Percentiles rank a stretch among this genome's conserved stretches.
Evolutionary conservation across 2,888 invertebrate genomes (phyloP).

Genomic region (Drosophila subquinaria): DNA sequence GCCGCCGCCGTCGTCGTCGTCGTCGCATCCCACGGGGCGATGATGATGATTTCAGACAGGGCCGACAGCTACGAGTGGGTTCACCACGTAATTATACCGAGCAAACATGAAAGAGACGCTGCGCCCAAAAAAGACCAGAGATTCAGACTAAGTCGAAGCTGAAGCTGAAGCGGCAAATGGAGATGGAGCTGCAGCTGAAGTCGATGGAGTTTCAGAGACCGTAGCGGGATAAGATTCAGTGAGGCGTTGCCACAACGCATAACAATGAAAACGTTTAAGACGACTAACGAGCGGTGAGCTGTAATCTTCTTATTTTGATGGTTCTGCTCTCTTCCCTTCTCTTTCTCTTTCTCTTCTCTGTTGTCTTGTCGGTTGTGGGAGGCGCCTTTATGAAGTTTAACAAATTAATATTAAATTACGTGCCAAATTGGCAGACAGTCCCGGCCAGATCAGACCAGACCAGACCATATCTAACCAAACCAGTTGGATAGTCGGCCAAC

Average conservation of each 20-base stretch:
- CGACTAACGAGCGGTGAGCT: slow-evolving; percentile 76
- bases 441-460: not conserved
- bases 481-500: slow-evolving; percentile 17
- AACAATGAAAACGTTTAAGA: slow-evolving; percentile 81
- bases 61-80: slow-evolving; percentile 51
- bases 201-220: slow-evolving; percentile 1
- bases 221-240: slow-evolving; percentile 32
- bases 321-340: not conserved
- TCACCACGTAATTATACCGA: slow-evolving; percentile 74
- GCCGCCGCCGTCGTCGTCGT: not conserved
- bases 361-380: slow-evolving; percentile 51
- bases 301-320: slow-evolving; percentile 60
- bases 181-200: not conserved
- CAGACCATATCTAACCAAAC: too few relatives aligned
- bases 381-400: slow-evolving; percentile 78
- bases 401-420: slow-evolving; percentile 85
- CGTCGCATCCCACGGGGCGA: slow-evolving; percentile 45
- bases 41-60: slow-evolving; percentile 75
- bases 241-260: slow-evolving; percentile 78
- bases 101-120: slow-evolving; percentile 75
- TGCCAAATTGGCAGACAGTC: slow-evolving; percentile 79
- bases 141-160: slow-evolving; percentile 4
- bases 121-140: slow-evolving; percentile 35
- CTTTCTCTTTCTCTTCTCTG: not conserved
- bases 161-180: not conserved